These are phyloP conservation scores for Lysiphlebus fabarum DNA, from an alignment of 1,140 invertebrate species.

Conservation along the genomic window DNA sequence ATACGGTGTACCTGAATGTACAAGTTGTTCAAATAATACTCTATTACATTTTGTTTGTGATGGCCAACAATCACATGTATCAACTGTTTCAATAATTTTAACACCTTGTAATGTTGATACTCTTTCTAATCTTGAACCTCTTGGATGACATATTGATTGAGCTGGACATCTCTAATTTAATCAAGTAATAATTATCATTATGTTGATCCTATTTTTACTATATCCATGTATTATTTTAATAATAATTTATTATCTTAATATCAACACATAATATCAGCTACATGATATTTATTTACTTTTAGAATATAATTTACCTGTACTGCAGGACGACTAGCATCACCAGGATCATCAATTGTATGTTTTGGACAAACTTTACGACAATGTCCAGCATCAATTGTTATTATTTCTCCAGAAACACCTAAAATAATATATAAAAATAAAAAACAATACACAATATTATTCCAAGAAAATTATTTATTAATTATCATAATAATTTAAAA, in stretches of 20 bases:
- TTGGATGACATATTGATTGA: slow-evolving; percentile 45
- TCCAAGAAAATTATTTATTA: no score
- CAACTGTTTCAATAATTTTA: slow-evolving; percentile 47
- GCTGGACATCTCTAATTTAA: slow-evolving; percentile 47
- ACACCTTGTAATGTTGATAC: slow-evolving; percentile 54
- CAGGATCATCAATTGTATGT: slow-evolving; percentile 46
- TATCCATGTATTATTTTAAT: background rate
- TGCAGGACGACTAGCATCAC: slow-evolving; percentile 46
- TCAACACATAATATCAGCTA: background rate
- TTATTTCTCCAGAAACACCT: slow-evolving; percentile 47
- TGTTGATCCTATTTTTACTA: slow-evolving; percentile 1
- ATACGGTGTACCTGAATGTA: slow-evolving; percentile 54
- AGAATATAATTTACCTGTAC: slow-evolving; percentile 49
- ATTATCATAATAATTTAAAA: no score
- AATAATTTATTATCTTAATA: no score
- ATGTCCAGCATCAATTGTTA: slow-evolving; percentile 47
- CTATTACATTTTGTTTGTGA: slow-evolving; percentile 44
- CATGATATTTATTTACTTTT: background rate
- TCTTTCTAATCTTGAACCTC: slow-evolving; percentile 46
- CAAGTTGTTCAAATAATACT: slow-evolving; percentile 43
- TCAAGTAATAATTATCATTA: no score
- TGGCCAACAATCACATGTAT: slow-evolving; percentile 51
- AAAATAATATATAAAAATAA: slow-evolving; percentile 2
- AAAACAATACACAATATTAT: no score
- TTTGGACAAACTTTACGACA: slow-evolving; percentile 47